phyloP scores from a whole-genome alignment of 2,888 invertebrate genomes.

The Heliconius ismenius region DNA sequence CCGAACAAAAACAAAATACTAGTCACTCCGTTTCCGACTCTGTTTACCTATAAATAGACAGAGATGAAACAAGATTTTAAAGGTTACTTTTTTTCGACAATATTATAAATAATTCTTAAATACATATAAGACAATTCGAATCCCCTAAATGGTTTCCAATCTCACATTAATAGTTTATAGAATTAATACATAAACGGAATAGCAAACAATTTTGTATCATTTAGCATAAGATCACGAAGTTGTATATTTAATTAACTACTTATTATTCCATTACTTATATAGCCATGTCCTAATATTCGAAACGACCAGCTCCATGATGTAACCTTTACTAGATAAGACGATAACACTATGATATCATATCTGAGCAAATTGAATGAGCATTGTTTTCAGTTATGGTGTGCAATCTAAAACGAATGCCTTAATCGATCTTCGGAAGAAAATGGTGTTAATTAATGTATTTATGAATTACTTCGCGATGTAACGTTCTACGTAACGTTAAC shows the following conservation, averaged over 20 bases:
- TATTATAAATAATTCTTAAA: background rate
- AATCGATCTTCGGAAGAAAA: background rate
- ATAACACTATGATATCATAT: conserved; percentile 47
- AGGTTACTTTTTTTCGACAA: background rate
- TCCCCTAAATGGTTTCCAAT: background rate
- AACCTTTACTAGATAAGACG: conserved; percentile 41
- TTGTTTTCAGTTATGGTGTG: conserved; percentile 42
- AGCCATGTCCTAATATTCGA: conserved; percentile 27
- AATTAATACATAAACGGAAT: background rate
- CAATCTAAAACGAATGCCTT: conserved; percentile 26
- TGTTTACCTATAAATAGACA: background rate
- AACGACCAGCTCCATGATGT: conserved; percentile 35
- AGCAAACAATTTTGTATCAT: background rate
- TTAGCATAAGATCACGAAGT: background rate
- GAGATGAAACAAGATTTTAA: no score
- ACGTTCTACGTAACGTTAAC: conserved; percentile 8
- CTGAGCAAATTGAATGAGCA: conserved; percentile 42
- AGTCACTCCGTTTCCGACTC: no score
- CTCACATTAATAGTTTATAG: background rate
- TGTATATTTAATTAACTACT: background rate
- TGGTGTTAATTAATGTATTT: conserved; percentile 8
- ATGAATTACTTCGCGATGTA: conserved; percentile 7
- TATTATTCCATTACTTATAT: background rate
- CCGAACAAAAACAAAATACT: no score
- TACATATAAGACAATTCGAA: background rate